Conservation (phyloP, 2,888 invertebrate genomes). For the Metalampra italica region DNA sequence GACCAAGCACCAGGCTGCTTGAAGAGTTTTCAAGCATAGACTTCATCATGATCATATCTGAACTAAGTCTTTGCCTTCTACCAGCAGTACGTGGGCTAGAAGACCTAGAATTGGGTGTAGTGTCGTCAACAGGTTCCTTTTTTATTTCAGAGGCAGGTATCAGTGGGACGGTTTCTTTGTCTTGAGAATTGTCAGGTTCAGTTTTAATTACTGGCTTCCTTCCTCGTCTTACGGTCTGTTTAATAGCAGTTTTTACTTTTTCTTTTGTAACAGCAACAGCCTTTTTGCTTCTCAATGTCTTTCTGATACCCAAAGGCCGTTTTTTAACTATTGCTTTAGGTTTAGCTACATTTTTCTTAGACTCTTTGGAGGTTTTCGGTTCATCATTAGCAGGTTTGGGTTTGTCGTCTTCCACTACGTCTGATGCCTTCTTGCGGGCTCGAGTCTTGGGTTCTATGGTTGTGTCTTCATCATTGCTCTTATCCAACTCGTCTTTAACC, state of each 20-base stretch:
- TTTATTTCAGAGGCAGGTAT: slow-evolving; percentile 69
- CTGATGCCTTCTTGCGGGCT: slow-evolving; percentile 69
- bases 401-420: slow-evolving; percentile 58
- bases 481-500: slow-evolving; percentile 64
- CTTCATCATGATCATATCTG: slow-evolving; percentile 72
- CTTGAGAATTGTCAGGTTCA: slow-evolving; percentile 51
- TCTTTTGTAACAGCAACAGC: slow-evolving; percentile 47
- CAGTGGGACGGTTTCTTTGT: slow-evolving; percentile 55
- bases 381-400: slow-evolving; percentile 59
- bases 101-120: slow-evolving; percentile 61
- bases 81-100: slow-evolving; percentile 70
- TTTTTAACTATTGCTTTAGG: slow-evolving; percentile 65
- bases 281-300: slow-evolving; percentile 67
- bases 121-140: slow-evolving; percentile 65
- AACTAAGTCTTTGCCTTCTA: slow-evolving; percentile 60
- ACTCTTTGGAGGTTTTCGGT: slow-evolving; percentile 66
- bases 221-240: slow-evolving; percentile 47
- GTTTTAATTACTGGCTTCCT: slow-evolving; percentile 48
- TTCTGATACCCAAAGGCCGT: slow-evolving; percentile 66
- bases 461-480: slow-evolving; percentile 64
- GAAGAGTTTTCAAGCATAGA: slow-evolving; percentile 62
- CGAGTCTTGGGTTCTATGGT: slow-evolving; percentile 69
- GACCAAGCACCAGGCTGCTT: slow-evolving; percentile 53
- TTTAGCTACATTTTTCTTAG: slow-evolving; percentile 55
- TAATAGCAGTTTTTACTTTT: slow-evolving; percentile 56